Evolutionary conservation across 2,797 vertebrate species (phyloP).

Genomic region (Onychomys leucogaster): DNA sequence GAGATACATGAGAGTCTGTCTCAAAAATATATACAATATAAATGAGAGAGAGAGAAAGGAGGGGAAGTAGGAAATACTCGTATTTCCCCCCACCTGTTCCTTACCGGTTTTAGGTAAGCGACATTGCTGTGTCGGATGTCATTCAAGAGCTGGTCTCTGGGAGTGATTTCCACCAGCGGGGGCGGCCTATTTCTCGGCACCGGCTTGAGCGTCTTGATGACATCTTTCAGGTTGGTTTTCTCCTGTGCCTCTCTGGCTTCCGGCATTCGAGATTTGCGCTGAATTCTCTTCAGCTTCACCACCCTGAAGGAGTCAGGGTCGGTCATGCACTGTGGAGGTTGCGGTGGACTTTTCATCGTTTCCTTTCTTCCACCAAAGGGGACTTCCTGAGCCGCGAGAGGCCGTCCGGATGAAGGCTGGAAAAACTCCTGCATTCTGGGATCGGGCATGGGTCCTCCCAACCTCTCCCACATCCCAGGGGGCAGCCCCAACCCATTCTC

Average conservation of each 20-base stretch:
- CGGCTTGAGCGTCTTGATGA: constrained; percentile 97
- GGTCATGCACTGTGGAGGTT: constrained; percentile 63
- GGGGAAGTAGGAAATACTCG: background rate
- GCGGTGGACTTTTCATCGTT: background rate
- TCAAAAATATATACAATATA: background rate
- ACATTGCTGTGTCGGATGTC: constrained; percentile 97
- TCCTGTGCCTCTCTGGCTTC: constrained; percentile 87
- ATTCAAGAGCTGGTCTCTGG: constrained; percentile 93
- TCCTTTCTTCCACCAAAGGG: constrained; percentile 80
- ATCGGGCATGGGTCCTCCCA: constrained; percentile 91
- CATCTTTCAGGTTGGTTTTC: constrained; percentile 93
- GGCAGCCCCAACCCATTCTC: constrained; percentile 94
- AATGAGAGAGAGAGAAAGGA: background rate
- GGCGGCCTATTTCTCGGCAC: constrained; percentile 93
- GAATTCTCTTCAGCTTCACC: constrained; percentile 90
- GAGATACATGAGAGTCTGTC: background rate
- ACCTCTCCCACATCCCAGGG: constrained; percentile 93
- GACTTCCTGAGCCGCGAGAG: constrained; percentile 7
- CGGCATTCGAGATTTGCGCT: constrained; percentile 84
- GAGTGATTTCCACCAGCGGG: constrained; percentile 93
- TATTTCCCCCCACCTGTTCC: constrained; percentile 66
- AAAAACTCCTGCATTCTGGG: constrained; percentile 74
- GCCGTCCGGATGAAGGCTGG: constrained; percentile 82
- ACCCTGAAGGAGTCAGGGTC: constrained; percentile 87
- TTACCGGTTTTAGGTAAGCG: constrained; percentile 96